A percentile compares a stretch with the other conserved stretches of the same genome.
These are phyloP conservation scores for Fissipunctia ypsillon DNA, from an alignment of 2,888 invertebrate species.

Conservation along the genomic window DNA sequence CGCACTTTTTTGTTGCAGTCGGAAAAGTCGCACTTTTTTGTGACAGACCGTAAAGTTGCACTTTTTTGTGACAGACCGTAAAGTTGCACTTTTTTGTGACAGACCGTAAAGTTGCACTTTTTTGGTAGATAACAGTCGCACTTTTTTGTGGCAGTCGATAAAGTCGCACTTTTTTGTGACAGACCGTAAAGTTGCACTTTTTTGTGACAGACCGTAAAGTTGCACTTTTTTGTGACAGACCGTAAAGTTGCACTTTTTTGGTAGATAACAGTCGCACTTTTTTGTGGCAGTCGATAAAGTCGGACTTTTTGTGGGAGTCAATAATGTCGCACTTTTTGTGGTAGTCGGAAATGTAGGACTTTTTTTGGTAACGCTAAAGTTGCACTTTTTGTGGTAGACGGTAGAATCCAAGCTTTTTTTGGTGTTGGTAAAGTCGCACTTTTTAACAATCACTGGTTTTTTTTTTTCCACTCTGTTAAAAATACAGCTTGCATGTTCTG, in stretches of 20 bases:
- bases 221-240: no score
- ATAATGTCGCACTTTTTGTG: no score
- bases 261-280: no score
- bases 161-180: slow-evolving; percentile 15
- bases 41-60: background rate
- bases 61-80: background rate
- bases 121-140: background rate
- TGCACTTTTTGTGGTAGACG: no score
- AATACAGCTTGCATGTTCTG: background rate
- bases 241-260: no score
- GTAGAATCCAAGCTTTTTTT: no score
- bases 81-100: background rate
- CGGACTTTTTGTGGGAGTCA: no score
- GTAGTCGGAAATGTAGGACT: no score
- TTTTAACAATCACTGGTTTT: background rate
- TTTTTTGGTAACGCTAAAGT: no score
- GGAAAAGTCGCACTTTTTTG: slow-evolving; percentile 15
- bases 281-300: no score
- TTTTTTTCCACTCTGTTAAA: background rate
- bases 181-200: no score
- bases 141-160: background rate
- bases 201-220: no score
- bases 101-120: background rate
- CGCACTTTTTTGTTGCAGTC: slow-evolving; percentile 18
- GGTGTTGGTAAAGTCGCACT: background rate